Base-by-base conservation (phyloP, 2,888 invertebrate species). In the Patella ulyssiponensis region DNA sequence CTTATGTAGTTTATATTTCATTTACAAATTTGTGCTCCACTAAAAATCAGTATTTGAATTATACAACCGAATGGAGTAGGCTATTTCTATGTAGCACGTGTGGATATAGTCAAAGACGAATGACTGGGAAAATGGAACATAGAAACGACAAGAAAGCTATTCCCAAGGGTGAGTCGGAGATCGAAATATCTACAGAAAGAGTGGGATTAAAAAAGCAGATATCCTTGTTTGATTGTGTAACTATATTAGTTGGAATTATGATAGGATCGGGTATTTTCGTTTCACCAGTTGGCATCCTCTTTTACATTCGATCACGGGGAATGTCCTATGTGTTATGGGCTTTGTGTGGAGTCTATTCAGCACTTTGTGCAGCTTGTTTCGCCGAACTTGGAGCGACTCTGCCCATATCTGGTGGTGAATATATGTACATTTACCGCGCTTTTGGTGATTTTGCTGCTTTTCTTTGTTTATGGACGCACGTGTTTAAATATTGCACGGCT, bases 191-290 rank as follows among this genome's bases (percentile, higher is more conserved):
- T 44, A 44, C 9, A 44, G 44, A 44, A 44, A 44, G 3, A 44
- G 85, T 89, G 56, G 82, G 82, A 73, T 81, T 89, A 64, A 86
- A 87, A 79, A 86, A 86, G 78, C 86, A 87, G 79, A 86, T 90
- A 51, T 85, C 80, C 64, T 78, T 90, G n/a, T 81, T 87, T 33
- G 87, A 87, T 73, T 88, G 88, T 53, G 87, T 88, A 11, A 83
- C 86, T 73, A 88, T 90, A 58, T 89, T 90, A 74, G 85, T 89
- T 51, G 98, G 98, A 73, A 95, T 97, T 82, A 97, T 98, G 84
- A 95, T 98, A 76, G 98, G 98, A 1, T 95, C 98, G 2, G 98
- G 98, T 15, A 98, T 98, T 87, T 98, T 98, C 92, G 96, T 98
- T 70, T 96, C 97, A 52, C 98, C 98, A 0, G 96, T 95, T 90